A percentile compares a stretch with the other conserved stretches of the same genome.
These are phyloP conservation scores for Gyrodactylus bullatarudis DNA, from an alignment of 1,140 invertebrate species.

Conservation along the genomic window DNA sequence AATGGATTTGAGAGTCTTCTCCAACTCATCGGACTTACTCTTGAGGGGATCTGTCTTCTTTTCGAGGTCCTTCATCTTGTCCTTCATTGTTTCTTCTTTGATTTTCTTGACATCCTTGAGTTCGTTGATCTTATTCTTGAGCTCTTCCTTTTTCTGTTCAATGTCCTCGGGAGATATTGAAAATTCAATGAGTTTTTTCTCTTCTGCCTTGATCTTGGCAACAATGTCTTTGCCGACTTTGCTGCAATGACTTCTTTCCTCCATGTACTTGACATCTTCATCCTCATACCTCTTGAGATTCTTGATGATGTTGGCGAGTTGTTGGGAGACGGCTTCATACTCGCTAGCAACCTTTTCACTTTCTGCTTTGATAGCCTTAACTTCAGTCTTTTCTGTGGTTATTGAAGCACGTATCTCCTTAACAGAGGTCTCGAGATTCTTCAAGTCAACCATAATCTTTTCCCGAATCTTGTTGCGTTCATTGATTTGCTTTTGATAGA, in stretches of 20 bases:
- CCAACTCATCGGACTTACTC: slow-evolving; percentile 1
- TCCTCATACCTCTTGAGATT: neutral
- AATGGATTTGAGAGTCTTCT: neutral
- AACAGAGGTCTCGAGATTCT: slow-evolving; percentile 1
- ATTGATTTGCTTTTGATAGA: slow-evolving; percentile 25
- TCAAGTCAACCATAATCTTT: slow-evolving; percentile 8
- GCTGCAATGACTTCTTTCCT: neutral
- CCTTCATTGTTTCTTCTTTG: slow-evolving; percentile 12
- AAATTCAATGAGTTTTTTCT: slow-evolving; percentile 9
- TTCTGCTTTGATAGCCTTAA: slow-evolving; percentile 13
- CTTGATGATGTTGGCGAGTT: neutral
- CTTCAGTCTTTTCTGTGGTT: neutral
- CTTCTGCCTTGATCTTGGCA: slow-evolving; percentile 5
- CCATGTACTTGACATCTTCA: neutral
- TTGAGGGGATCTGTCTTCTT: slow-evolving; percentile 7
- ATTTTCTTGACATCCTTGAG: slow-evolving; percentile 13
- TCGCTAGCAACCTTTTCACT: neutral
- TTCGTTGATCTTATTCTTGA: slow-evolving; percentile 12
- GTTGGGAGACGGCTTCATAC: neutral
- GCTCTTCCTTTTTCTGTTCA: slow-evolving; percentile 11
- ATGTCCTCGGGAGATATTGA: slow-evolving; percentile 7
- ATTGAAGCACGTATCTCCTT: neutral
- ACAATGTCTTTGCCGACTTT: neutral
- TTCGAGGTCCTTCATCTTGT: slow-evolving; percentile 2
- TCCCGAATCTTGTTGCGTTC: neutral